Base-by-base conservation (phyloP, 2,113 vertebrate species). In the Nicator chloris region DNA sequence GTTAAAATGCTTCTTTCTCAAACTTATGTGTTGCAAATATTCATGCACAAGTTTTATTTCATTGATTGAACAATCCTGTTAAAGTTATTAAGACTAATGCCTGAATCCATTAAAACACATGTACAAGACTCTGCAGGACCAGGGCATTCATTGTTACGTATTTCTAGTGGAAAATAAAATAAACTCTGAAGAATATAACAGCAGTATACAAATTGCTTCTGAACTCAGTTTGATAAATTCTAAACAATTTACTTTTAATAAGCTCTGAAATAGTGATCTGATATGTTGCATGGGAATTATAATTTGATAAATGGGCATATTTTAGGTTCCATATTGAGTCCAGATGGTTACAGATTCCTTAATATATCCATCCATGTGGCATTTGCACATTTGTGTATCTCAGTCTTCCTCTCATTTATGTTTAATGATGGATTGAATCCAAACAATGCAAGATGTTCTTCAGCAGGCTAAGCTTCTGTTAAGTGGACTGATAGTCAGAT, bases 361-460 rank as follows among this genome's bases (percentile, higher is more conserved):
- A 97, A 97, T 98, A 96, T 96, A 96, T 94, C 92, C 84, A 93
- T 94, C 90, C 96, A 91, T 97, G 97, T 97, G 97, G 90, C 96
- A 97, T 96, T 97, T 96, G 68, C 72, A 95, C 83, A 96, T 97
- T 97, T 97, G 92, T 92, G 68, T 93, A 93, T 97, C 92, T 87
- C 92, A 93, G 83, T 89, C 94, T 95, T 92, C 91, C 59, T 97
- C 91, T 97, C 97, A 96, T 98, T 98, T 97, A 68, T 94, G 90
- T 94, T 97, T 98, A 98, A 97, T 97, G 96, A 97, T 98, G 97
- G 96, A 98, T 87, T 91, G 89, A 90, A 95, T 98, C 97, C 97
- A 98, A 97, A 97, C 88, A 97, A 96, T 96, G 47, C 97, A 98
- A 98, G 96, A 98, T 98, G 98, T 95, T 98, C 94, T 91, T 91